phyloP scores from a whole-genome alignment of 2,113 vertebrate species.

The Macrotis lagotis region DNA sequence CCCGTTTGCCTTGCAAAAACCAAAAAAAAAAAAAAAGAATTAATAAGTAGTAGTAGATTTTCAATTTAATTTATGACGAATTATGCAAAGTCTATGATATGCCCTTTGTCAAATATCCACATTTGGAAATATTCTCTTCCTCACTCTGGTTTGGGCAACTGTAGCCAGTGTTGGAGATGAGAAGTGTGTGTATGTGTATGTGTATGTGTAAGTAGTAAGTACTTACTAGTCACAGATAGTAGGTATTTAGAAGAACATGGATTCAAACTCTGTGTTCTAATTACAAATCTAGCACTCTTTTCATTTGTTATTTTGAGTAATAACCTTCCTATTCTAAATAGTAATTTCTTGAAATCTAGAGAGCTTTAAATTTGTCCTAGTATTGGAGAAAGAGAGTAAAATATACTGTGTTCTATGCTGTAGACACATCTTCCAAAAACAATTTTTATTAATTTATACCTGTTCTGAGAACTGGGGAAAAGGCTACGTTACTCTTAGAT shows the following conservation, averaged over 20 bases:
- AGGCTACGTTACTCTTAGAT: not conserved
- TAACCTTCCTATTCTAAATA: not conserved
- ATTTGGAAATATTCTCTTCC: not conserved
- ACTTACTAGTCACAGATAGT: not conserved
- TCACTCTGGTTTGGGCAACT: not conserved
- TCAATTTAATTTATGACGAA: not conserved
- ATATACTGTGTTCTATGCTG: not conserved
- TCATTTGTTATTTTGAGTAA: not conserved
- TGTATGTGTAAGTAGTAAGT: not conserved
- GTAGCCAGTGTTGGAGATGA: no score
- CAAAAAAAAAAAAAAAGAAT: no score
- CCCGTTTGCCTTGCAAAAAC: no score
- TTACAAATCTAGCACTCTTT: not conserved
- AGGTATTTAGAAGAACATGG: not conserved
- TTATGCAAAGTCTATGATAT: not conserved
- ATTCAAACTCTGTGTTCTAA: not conserved
- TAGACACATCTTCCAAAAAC: not conserved
- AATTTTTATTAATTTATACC: not conserved
- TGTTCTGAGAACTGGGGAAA: not conserved
- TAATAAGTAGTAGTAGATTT: not conserved
- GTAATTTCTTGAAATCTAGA: not conserved
- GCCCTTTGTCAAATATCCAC: not conserved
- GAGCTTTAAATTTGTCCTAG: not conserved
- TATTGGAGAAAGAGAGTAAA: not conserved
- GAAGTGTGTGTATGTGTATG: no score